phyloP scores from a whole-genome alignment of 2,888 invertebrate genomes.

The Tridacna gigas region DNA sequence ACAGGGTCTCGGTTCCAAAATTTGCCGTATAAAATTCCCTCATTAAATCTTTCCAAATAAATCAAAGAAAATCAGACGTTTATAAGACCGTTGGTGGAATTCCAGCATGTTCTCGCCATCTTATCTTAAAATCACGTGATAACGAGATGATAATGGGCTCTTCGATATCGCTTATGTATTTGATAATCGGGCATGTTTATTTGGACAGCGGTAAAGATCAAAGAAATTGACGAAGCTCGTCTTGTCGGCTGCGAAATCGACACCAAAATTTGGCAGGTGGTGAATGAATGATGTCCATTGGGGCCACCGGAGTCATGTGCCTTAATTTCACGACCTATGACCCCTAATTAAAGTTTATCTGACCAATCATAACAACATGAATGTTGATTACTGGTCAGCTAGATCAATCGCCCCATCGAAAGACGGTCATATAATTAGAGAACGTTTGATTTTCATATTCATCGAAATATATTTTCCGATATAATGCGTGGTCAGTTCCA shows the following conservation, averaged over 20 bases:
- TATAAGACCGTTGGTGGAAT: constrained; percentile 54
- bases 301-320: constrained; percentile 19
- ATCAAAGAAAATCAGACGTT: constrained; percentile 57
- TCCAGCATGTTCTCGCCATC: constrained; percentile 60
- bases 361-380: constrained; percentile 28
- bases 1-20: constrained; percentile 49
- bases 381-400: constrained; percentile 24
- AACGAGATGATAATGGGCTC: constrained; percentile 59
- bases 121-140: constrained; percentile 61
- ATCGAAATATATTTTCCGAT: too few species aligned
- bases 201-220: constrained; percentile 62
- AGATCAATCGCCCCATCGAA: constrained; percentile 1
- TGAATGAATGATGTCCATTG: constrained; percentile 37
- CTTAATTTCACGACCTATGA: constrained; percentile 30
- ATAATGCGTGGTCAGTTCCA: too few species aligned
- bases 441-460: constrained; percentile 18
- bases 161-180: constrained; percentile 63
- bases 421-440: constrained; percentile 15
- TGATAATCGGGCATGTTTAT: constrained; percentile 69
- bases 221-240: constrained; percentile 44
- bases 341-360: constrained; percentile 32
- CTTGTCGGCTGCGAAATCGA: constrained; percentile 54
- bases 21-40: constrained; percentile 31
- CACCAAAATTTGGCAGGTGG: constrained; percentile 63
- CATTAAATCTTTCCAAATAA: constrained; percentile 58